A percentile compares a stretch with the other conserved stretches of the same genome.
Evolutionary conservation across 2,888 invertebrate genomes (phyloP).

Genomic region (Xanthia icteritia): DNA sequence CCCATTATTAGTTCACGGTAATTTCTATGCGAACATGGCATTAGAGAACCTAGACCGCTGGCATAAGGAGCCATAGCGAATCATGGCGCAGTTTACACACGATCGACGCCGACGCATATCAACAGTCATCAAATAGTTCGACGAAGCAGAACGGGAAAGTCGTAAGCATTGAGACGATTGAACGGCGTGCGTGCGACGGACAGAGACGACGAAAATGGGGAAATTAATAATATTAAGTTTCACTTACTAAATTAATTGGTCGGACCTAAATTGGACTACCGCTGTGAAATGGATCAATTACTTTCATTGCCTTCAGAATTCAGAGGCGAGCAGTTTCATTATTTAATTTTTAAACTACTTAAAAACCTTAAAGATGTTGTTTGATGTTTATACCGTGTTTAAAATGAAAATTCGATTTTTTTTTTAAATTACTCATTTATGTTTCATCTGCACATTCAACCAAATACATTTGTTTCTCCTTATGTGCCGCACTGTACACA

Average conservation of each 20-base stretch:
- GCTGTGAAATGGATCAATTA: constrained; percentile 1
- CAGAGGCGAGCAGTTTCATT: background rate
- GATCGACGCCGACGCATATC: constrained; percentile 69
- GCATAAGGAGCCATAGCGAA: constrained; percentile 35
- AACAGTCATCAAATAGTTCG: constrained; percentile 70
- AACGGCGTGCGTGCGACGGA: constrained; percentile 61
- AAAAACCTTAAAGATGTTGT: background rate
- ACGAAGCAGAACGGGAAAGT: constrained; percentile 86
- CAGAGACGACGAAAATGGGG: constrained; percentile 31
- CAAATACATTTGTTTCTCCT: background rate
- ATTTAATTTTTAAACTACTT: background rate
- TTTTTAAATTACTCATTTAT: background rate
- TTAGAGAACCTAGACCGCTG: constrained; percentile 33
- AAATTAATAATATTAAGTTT: constrained; percentile 25
- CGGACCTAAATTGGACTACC: constrained; percentile 10
- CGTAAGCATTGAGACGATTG: constrained; percentile 69
- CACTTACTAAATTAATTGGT: constrained; percentile 22
- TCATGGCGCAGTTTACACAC: constrained; percentile 46
- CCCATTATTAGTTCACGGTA: constrained; percentile 43
- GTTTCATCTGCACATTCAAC: background rate
- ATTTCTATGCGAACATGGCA: constrained; percentile 48
- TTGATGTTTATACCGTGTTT: background rate
- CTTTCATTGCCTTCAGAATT: background rate
- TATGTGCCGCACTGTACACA: background rate
- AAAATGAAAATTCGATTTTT: background rate